Base-by-base conservation (phyloP, 2,888 invertebrate species). In the Nysson spinosus region DNA sequence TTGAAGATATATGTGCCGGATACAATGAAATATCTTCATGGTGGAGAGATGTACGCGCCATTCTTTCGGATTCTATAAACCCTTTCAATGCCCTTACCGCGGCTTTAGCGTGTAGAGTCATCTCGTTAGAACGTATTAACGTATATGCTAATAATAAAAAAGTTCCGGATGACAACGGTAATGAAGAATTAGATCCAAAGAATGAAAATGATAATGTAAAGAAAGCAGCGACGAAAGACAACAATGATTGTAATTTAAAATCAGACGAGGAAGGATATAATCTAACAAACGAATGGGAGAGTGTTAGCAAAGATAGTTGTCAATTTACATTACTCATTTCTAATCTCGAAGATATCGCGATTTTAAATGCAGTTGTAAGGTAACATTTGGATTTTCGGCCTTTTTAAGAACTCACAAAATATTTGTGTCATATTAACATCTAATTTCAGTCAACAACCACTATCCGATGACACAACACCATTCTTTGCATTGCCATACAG, bases 241-340 rank as follows among this genome's bases (percentile, higher is more conserved):
- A 60, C 77, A 82, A 22, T 77, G 61, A 72, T 6, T 63, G 46
- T 3, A 72, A 69, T 50, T 61, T 72, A n/a, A 75, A 79, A 17
- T 75, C 88, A 55, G 88, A 88, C 19, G 92, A 92, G 19, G 90
- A 92, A 90, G 54, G 61, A n/a, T 76, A 75, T 19, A 83, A 78
- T 65, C 81, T 76, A 7, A 75, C 80, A 1, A 85, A 82, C 46
- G 90, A 89, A 35, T 96, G 95, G 95, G 95, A 95, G 84, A 92
- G 93, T 49, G 91, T 96, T 49, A 94, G 95, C 1, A 92, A 94
- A 72, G 97, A 97, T 83, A 92, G 93, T 77, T 94, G 96, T 34
- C 93, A 94, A 82, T 97, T 97, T 95, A 93, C 94, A 11, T 88
- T 96, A 42, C 88, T 97, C 1, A 93, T 96, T 32, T 95, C 94